Base-by-base conservation (phyloP, 2,888 invertebrate genomes). In the Drosophila trichaetosa region DNA sequence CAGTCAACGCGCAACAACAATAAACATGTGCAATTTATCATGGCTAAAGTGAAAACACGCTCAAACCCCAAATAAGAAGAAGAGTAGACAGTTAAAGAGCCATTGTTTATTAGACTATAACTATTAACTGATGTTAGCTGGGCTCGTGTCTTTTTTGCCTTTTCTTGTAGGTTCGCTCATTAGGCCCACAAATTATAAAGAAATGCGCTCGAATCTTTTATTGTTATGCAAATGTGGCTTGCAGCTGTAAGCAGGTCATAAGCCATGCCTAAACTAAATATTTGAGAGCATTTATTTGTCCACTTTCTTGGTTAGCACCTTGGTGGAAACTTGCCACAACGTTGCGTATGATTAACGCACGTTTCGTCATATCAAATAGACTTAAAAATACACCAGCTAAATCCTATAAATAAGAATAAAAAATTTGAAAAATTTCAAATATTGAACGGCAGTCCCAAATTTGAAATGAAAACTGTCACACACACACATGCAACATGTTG, bases 91-190 rank as follows among this genome's bases (percentile, higher is more conserved):
- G 69, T 53, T 54, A 69, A 78, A 70, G 66, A 51, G 69, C 53
- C 78, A 81, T 83, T 83, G 87, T 82, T 86, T 86, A 84, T 82
- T 83, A 80, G 83, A 78, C 83, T 78, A 86, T 83, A 79, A 85
- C 67, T 52, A 69, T 74, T 60, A 68, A 70, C 27, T 63, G 77
- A 79, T 80, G 84, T 70, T 82, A 72, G 77, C 38, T 57, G 40
- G 54, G 38, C 54, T 38, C 18, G 27, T 36, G 27, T 54, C 54
- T 36, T 36, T 24, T 2, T 18, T 2, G 0, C 46, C n/a, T n/a
- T 48, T 46, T 56, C 36, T 58, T 21, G 33, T 34, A 16, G 68
- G 63, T 65, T 53, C n/a, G 65, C 80, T 84, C 84, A 84, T 84
- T 84, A 87, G 87, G 64, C 73, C 66, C 65, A 61, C 66, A 76